These are phyloP conservation scores for Scomberomorus guttatus DNA, from an alignment of 2,797 vertebrate species.

Conservation along the genomic window DNA sequence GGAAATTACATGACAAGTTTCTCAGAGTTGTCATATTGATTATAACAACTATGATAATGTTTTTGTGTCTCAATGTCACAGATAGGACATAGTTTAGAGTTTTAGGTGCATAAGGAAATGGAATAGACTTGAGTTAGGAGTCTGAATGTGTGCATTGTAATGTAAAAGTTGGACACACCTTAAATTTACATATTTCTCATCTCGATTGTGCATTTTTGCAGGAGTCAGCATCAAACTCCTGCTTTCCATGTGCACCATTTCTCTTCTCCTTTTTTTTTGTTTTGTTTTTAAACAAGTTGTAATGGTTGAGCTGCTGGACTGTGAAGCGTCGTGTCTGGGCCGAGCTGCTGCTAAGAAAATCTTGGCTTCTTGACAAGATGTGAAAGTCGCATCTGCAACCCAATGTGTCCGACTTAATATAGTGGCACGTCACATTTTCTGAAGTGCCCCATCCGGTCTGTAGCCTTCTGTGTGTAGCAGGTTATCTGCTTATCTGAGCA, in stretches of 20 bases:
- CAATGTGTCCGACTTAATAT: constrained; percentile 16
- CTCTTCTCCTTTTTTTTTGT: background rate
- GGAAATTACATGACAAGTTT: background rate
- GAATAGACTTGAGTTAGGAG: background rate
- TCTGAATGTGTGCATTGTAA: constrained; percentile 2
- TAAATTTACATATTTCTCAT: constrained; percentile 42
- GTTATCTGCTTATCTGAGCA: constrained; percentile 53
- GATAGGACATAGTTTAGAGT: background rate
- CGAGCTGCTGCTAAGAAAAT: constrained; percentile 30
- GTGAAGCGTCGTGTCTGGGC: constrained; percentile 46
- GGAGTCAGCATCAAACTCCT: constrained; percentile 44
- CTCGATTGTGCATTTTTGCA: constrained; percentile 27
- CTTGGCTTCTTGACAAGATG: constrained; percentile 50
- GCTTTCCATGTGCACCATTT: constrained; percentile 10
- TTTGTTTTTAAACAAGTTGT: constrained; percentile 37
- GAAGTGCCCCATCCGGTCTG: constrained; percentile 26
- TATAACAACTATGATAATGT: background rate
- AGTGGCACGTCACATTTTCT: constrained; percentile 38
- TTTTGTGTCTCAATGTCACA: constrained; percentile 14
- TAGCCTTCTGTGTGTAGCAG: constrained; percentile 22
- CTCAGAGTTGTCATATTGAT: background rate
- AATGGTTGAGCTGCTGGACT: constrained; percentile 46
- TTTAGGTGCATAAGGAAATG: constrained; percentile 2
- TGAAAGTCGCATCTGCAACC: constrained; percentile 33
- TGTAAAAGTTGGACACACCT: constrained; percentile 7